phyloP scores from a whole-genome alignment of 2,888 invertebrate species.

The Noctua janthina region DNA sequence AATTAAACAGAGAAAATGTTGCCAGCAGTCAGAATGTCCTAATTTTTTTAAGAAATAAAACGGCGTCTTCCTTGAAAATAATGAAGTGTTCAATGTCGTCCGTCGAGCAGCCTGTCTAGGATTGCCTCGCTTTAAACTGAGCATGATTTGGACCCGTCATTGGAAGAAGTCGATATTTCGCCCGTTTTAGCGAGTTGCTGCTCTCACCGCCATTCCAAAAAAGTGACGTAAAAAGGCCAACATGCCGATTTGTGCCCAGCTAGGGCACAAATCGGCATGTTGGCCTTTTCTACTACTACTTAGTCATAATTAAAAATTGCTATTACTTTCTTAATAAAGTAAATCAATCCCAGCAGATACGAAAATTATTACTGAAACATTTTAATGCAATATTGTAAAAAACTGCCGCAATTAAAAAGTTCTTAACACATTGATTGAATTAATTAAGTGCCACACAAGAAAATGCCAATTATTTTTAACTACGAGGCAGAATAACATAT shows the following conservation, averaged over 20 bases:
- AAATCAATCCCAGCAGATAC: neutral
- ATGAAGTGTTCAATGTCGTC: neutral
- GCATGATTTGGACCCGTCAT: slow-evolving; percentile 72
- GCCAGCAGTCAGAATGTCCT: neutral
- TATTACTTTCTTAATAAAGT: neutral
- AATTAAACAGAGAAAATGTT: neutral
- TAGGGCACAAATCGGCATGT: no score
- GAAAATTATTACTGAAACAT: neutral
- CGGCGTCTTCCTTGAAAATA: neutral
- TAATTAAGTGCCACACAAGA: slow-evolving; percentile 7
- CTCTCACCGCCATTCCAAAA: slow-evolving; percentile 13
- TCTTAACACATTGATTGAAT: slow-evolving; percentile 3
- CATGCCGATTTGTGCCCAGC: no score
- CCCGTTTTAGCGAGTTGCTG: slow-evolving; percentile 5
- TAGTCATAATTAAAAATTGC: neutral
- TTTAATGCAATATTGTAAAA: neutral
- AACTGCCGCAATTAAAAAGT: no score
- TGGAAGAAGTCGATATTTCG: slow-evolving; percentile 44
- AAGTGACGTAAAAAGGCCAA: no score
- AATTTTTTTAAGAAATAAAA: neutral
- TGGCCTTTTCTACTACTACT: neutral
- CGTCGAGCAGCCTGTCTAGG: slow-evolving; percentile 38
- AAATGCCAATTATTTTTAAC: slow-evolving; percentile 66
- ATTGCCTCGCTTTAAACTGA: slow-evolving; percentile 69
- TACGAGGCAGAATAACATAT: slow-evolving; percentile 57